Conservation (phyloP, 2,888 invertebrate genomes). For the Sesamia inferens region DNA sequence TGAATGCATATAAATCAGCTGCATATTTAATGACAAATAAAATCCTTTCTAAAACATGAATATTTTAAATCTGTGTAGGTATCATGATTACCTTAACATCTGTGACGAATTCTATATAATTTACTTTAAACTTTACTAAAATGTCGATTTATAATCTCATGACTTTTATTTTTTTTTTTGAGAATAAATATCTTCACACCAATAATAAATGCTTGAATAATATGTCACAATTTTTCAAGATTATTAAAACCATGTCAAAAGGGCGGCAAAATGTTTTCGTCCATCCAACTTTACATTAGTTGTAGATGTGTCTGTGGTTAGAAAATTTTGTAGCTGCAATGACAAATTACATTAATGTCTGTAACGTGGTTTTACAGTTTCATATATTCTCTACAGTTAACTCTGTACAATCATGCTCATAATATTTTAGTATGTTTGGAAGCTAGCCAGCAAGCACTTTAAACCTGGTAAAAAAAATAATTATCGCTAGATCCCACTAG, state of each 20-base stretch:
- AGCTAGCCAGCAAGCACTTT: constrained; percentile 15
- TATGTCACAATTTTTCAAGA: too few species aligned
- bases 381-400: background rate
- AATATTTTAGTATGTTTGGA: background rate
- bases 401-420: background rate
- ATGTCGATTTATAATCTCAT: too few species aligned
- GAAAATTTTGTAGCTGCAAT: background rate
- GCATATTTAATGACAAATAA: too few species aligned
- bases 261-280: background rate
- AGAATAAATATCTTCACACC: too few species aligned
- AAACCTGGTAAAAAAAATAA: background rate
- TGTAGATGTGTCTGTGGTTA: background rate
- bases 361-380: background rate
- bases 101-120: too few species aligned
- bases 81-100: too few species aligned
- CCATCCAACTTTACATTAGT: background rate
- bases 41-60: too few species aligned
- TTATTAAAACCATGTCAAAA: background rate
- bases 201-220: too few species aligned
- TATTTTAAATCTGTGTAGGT: too few species aligned
- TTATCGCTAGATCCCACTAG: background rate
- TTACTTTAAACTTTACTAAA: too few species aligned
- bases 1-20: too few species aligned
- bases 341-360: background rate
- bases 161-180: too few species aligned